phyloP scores from a whole-genome alignment of 92 coral and sea anemone species.

The Parazoanthus atlanticus region DNA sequence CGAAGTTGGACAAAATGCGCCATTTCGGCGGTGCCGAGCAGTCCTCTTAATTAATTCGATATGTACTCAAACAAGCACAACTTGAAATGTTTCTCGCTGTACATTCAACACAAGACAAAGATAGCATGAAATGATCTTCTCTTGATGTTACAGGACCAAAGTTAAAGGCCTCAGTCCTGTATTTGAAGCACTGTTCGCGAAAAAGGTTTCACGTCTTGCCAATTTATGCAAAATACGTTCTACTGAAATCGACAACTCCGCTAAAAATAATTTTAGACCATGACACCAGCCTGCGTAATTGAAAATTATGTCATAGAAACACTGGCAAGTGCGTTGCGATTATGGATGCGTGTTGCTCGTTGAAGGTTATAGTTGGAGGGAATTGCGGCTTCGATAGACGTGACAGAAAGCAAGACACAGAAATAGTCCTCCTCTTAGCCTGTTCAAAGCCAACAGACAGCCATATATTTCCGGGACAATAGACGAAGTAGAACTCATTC shows the following conservation, averaged over 20 bases:
- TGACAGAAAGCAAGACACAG: constrained; percentile 63
- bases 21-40: no score
- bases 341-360: constrained; percentile 71
- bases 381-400: constrained; percentile 56
- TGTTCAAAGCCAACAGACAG: constrained; percentile 56
- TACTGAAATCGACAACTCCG: constrained; percentile 11
- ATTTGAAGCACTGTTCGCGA: constrained; percentile 7
- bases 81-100: no score
- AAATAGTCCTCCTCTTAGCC: constrained; percentile 60
- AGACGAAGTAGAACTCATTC: constrained; percentile 71
- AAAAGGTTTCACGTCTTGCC: background rate
- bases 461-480: constrained; percentile 58
- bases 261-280: background rate
- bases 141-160: constrained; percentile 9
- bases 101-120: no score
- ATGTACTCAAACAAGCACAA: no score
- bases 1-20: no score
- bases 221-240: constrained; percentile 10
- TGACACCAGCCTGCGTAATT: background rate
- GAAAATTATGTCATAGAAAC: background rate
- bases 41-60: no score
- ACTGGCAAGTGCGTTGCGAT: constrained; percentile 8
- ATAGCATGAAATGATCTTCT: background rate
- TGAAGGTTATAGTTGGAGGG: constrained; percentile 68
- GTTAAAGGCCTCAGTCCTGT: constrained; percentile 5